These are phyloP conservation scores for Anaspis maculata DNA, from an alignment of 2,888 invertebrate species.

Conservation along the genomic window DNA sequence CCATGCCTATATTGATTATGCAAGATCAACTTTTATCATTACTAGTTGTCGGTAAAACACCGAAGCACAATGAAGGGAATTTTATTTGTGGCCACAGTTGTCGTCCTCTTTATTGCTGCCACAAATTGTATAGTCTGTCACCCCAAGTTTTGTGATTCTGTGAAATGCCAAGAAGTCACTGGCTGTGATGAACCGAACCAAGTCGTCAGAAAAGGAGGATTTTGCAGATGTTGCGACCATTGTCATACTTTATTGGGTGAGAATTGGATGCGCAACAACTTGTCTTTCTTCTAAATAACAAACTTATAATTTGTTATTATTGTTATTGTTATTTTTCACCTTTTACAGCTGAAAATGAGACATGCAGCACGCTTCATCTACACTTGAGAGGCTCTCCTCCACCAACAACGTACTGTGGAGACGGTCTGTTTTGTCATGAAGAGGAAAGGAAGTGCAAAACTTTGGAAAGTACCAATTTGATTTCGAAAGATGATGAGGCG, in stretches of 20 bases:
- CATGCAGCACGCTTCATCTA: conserved; percentile 5
- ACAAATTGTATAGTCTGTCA: conserved; percentile 12
- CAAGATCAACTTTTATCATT: too few relatives aligned
- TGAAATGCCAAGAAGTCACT: conserved; percentile 6
- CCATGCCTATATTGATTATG: too few relatives aligned
- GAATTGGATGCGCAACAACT: too few relatives aligned
- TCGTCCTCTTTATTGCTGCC: conserved; percentile 3
- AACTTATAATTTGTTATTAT: neutral
- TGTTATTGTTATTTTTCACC: neutral
- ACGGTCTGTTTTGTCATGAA: conserved; percentile 11
- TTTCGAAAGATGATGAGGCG: too few relatives aligned
- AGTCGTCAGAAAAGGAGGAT: conserved; percentile 10
- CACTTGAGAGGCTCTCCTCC: conserved; percentile 7
- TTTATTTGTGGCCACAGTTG: conserved; percentile 2
- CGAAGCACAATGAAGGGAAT: conserved; percentile 7
- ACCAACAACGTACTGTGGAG: conserved; percentile 6
- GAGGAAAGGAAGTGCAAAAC: conserved; percentile 14
- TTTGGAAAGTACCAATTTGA: conserved; percentile 7
- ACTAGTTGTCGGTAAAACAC: too few relatives aligned
- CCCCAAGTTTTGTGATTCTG: conserved; percentile 7
- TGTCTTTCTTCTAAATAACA: neutral
- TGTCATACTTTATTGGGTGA: conserved; percentile 13
- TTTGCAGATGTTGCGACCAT: conserved; percentile 12
- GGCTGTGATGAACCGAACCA: conserved; percentile 10
- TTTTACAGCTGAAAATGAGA: conserved; percentile 14